Base-by-base conservation (phyloP, 2,113 vertebrate genomes). In the Fulica atra region DNA sequence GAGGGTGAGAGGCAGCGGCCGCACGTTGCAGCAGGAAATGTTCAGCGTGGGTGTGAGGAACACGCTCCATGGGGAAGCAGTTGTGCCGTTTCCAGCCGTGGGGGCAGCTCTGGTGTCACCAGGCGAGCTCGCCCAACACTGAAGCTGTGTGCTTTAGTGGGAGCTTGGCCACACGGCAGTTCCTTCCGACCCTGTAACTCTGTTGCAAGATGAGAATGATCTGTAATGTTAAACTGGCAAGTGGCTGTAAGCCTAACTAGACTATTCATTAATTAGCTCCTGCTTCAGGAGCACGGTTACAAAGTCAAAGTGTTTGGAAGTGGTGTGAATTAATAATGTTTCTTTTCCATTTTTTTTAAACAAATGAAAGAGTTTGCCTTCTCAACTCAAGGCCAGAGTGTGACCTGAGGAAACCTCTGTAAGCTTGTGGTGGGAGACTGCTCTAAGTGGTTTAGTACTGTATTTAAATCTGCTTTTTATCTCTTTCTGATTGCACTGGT, bases 11-110 rank as follows among this genome's bases (percentile, higher is more conserved):
- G 51, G 61, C 70, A 72, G 57, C n/a, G 72, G 50, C 16, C 26
- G 18, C 0, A 0, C 48, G 42, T 18, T 18, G 36, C 57, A 61
- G 50, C 56, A 88, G 51, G 48, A 56, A 21, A 76, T 40, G 74
- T 35, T 53, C 24, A 11, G 11, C 1, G 0, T 3, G 6, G 11
- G 10, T 54, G 38, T 46, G 48, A 88, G 71, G 36, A 74, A 7
- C 36, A 7, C 0, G 0, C 12, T 66, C 57, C 14, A 5, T 0
- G 1, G 9, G 21, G 60, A 29, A 26, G 16, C 0, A 2, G 19
- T 1, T 36, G 9, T 44, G n/a, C 40, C 2, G 3, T 44, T 46
- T 35, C 46, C 53, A 40, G 42, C 53, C 28, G 71, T 10, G 9
- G 31, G 57, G 28, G 36, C 31, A 0, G 2, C 19, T n/a, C 25